Evolutionary conservation across 2,113 vertebrate genomes (phyloP), one percentile per base, ranked within the genome.

Genomic region (Microtus pennsylvanicus): DNA sequence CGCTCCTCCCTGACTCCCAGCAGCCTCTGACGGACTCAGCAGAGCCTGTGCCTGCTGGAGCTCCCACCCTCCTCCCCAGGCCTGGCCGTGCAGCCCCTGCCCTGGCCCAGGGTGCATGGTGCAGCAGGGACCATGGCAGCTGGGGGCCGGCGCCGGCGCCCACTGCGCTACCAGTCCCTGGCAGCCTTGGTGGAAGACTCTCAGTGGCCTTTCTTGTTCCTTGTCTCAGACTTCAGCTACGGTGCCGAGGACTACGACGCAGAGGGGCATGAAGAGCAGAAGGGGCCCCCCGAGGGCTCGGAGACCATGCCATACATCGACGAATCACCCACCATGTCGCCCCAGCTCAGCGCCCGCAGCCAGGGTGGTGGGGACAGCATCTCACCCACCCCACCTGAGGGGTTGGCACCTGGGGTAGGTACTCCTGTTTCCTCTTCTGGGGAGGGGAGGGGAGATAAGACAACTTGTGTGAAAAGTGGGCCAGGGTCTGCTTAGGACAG

Each of bases 291-390:
- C 0, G 99, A 99, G 92, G 99, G 99, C 98, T 99, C 99, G 0
- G 99, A 99, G 98, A 99, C 99, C 82, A 99, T 99, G 99, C 99
- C 99, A 6, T 99, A 99, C 97, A 99, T 99, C 85, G 99, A 99
- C 1, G 99, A 99, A 97, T 99, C 99, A 0, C 99, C 99, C 97
- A 99, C 99, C 97, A 99, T 99, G 99, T 99, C 99, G 1, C 99
- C 99, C 47, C 99, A 99, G 98, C 99, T 99, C 98, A 99, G 99
- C 1, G 98, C 99, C 95, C 99, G 99, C 1, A 98, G 99, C 95
- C 99, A 99, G 19, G 99, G 99, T 3, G 98, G 99, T 21, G 99
- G 98, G 24, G 98, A 99, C 45, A 97, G 98, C 0, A 94, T 99
- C 33, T 99, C 99, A 0, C 99, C 99, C 87, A 99, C 99, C 2